phyloP scores from a whole-genome alignment of 2,797 vertebrate species.

The Phalloptychus januarius region DNA sequence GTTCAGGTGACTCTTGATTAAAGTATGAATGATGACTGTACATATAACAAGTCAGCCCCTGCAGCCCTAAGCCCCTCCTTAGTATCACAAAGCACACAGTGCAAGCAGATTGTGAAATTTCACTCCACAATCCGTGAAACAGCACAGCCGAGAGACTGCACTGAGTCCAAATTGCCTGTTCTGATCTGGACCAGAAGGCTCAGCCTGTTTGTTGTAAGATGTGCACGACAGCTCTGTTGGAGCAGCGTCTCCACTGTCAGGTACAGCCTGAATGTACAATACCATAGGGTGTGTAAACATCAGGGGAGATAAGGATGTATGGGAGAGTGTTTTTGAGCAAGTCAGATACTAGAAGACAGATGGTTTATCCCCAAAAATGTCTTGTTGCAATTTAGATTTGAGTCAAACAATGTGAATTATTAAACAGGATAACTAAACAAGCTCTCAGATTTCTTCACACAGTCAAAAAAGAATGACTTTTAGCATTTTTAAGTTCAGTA shows the following conservation, averaged over 20 bases:
- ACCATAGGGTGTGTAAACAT: slow-evolving; percentile 25
- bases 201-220: slow-evolving; percentile 34
- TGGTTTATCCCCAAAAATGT: background rate
- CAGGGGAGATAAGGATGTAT: slow-evolving; percentile 5
- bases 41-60: slow-evolving; percentile 34
- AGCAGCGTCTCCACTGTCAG: slow-evolving; percentile 39
- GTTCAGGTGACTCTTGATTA: slow-evolving; percentile 64
- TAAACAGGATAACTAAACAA: background rate
- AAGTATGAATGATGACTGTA: slow-evolving; percentile 34
- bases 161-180: slow-evolving; percentile 33
- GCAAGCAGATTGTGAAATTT: slow-evolving; percentile 49
- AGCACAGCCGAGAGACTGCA: slow-evolving; percentile 32
- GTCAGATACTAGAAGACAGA: background rate
- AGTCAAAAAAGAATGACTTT: background rate
- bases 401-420: background rate
- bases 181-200: slow-evolving; percentile 15
- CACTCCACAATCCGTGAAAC: slow-evolving; percentile 38
- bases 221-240: slow-evolving; percentile 27
- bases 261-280: slow-evolving; percentile 25
- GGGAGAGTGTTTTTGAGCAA: background rate
- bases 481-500: background rate
- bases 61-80: slow-evolving; percentile 18
- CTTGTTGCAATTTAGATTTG: background rate
- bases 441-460: background rate
- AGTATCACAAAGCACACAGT: slow-evolving; percentile 30